phyloP scores from a whole-genome alignment of 2,797 vertebrate species.

The Trachurus trachurus region DNA sequence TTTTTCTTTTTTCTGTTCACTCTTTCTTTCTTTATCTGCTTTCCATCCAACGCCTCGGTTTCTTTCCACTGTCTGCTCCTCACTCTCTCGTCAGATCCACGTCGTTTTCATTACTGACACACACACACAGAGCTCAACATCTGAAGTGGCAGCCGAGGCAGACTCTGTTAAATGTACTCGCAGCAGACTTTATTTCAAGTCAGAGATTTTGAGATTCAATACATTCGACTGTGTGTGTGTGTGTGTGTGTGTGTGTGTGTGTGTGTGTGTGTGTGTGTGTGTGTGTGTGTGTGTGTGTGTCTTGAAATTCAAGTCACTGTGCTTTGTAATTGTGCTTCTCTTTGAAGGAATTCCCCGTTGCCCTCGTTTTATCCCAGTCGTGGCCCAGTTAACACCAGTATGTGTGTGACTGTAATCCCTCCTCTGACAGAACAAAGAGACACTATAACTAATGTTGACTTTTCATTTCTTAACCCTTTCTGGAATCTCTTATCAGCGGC shows the following conservation, averaged over 20 bases:
- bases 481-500: too few species aligned
- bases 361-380: not conserved
- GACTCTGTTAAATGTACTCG: not conserved
- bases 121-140: not conserved
- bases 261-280: too few species aligned
- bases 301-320: not conserved
- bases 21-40: conserved; percentile 21
- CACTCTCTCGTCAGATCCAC: not conserved
- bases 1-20: not conserved
- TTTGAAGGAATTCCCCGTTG: not conserved
- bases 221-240: not conserved
- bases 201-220: not conserved
- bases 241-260: too few species aligned
- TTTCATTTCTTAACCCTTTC: too few species aligned
- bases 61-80: not conserved
- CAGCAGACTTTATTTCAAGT: conserved; percentile 7
- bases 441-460: not conserved
- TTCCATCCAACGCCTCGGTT: not conserved
- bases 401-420: not conserved
- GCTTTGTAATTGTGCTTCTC: not conserved
- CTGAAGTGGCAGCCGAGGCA: not conserved
- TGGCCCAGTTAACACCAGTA: not conserved
- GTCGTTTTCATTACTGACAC: not conserved
- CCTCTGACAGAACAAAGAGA: not conserved
- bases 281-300: too few species aligned